Evolutionary conservation across 2,113 vertebrate species (phyloP).

Genomic region (Leucoraja erinaceus): DNA sequence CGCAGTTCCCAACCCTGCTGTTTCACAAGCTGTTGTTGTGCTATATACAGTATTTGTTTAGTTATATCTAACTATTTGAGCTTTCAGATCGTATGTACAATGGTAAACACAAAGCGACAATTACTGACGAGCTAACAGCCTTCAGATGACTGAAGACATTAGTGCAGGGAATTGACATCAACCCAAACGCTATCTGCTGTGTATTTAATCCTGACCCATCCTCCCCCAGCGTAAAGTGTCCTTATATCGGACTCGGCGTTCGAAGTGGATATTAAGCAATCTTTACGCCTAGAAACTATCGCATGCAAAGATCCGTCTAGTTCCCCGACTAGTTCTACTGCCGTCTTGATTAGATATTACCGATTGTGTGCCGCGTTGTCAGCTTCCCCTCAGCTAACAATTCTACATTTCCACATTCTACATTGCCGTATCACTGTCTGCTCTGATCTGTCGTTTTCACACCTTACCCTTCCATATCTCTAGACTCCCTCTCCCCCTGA

Average conservation of each 20-base stretch:
- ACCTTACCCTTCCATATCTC: too few species aligned
- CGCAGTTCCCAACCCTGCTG: conserved; percentile 34
- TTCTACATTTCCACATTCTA: too few species aligned
- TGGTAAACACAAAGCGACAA: conserved; percentile 24
- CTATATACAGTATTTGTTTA: conserved; percentile 33
- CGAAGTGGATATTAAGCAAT: background rate
- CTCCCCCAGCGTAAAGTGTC: too few species aligned
- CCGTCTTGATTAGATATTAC: too few species aligned
- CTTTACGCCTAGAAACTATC: background rate
- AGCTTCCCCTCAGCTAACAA: too few species aligned
- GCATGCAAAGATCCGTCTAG: background rate
- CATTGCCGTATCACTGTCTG: too few species aligned
- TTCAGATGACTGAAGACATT: background rate
- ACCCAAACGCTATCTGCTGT: background rate
- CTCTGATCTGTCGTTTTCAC: too few species aligned
- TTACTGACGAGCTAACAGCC: conserved; percentile 5
- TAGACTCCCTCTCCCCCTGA: too few species aligned
- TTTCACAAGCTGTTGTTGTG: conserved; percentile 38
- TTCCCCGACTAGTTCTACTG: too few species aligned
- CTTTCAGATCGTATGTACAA: conserved; percentile 15
- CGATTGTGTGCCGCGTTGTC: too few species aligned
- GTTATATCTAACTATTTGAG: conserved; percentile 22
- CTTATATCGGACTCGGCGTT: background rate
- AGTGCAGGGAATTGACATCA: conserved; percentile 8
- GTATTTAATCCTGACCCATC: background rate